phyloP scores from a whole-genome alignment of 2,888 invertebrate species.

The Pterostichus niger region DNA sequence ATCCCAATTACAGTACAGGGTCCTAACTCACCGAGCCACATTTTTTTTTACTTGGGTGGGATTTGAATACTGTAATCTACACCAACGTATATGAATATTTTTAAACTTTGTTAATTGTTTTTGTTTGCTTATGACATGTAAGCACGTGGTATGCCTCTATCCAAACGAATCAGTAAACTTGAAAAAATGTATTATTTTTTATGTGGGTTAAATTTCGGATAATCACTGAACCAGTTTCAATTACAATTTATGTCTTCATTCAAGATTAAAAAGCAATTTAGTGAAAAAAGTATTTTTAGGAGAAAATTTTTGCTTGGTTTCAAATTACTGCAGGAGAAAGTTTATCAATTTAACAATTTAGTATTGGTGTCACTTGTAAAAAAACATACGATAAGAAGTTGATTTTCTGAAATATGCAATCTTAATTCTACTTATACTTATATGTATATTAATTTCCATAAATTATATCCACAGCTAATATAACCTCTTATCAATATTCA shows the following conservation, averaged over 20 bases:
- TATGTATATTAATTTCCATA: slow-evolving; percentile 28
- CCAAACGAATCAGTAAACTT: neutral
- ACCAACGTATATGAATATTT: no score
- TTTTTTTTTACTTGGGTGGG: no score
- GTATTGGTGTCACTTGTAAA: slow-evolving; percentile 52
- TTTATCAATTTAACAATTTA: slow-evolving; percentile 52
- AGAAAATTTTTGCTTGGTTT: slow-evolving; percentile 49
- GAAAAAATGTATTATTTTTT: slow-evolving; percentile 6
- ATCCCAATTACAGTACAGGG: no score
- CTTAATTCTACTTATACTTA: slow-evolving; percentile 7
- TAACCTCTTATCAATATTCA: slow-evolving; percentile 14
- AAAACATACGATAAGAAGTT: slow-evolving; percentile 37
- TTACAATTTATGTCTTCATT: slow-evolving; percentile 42
- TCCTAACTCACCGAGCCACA: no score
- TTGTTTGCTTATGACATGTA: no score
- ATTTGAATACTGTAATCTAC: no score
- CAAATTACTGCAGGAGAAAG: slow-evolving; percentile 43
- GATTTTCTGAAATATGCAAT: slow-evolving; percentile 49
- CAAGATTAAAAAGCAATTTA: slow-evolving; percentile 44
- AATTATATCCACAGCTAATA: slow-evolving; percentile 22
- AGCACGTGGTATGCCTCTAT: no score
- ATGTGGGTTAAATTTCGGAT: slow-evolving; percentile 27
- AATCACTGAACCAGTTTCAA: slow-evolving; percentile 41
- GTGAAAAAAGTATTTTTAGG: slow-evolving; percentile 44
- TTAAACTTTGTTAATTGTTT: no score